These are phyloP conservation scores for Arrhamphus sclerolepis DNA, from an alignment of 2,797 vertebrate species.

Conservation along the genomic window DNA sequence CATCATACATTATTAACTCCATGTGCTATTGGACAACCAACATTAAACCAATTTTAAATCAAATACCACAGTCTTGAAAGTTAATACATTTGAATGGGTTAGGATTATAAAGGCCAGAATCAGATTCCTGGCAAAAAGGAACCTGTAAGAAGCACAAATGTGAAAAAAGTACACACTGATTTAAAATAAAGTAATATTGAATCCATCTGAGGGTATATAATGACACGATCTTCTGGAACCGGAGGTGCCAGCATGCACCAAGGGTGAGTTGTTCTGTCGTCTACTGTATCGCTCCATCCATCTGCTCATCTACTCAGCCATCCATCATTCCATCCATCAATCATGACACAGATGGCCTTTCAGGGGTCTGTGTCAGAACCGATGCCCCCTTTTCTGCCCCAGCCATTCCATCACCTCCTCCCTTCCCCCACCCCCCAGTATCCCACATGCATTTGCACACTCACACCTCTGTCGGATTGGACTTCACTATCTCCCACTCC, in stretches of 20 bases:
- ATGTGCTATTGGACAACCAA: too few relatives aligned
- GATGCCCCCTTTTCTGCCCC: slow-evolving; percentile 71
- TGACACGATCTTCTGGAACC: too few relatives aligned
- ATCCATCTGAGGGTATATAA: not conserved
- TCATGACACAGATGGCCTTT: slow-evolving; percentile 82
- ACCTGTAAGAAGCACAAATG: slow-evolving; percentile 4
- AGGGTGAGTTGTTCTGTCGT: slow-evolving; percentile 32
- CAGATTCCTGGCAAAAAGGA: slow-evolving; percentile 17
- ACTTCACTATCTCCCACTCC: too few relatives aligned
- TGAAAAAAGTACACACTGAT: slow-evolving; percentile 1
- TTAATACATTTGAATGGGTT: too few relatives aligned
- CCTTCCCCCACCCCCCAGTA: slow-evolving; percentile 16
- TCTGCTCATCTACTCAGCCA: slow-evolving; percentile 57
- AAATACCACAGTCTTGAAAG: too few relatives aligned
- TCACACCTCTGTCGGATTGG: slow-evolving; percentile 12
- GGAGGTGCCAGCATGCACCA: slow-evolving; percentile 28
- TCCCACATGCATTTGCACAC: slow-evolving; percentile 34
- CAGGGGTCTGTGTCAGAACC: slow-evolving; percentile 73
- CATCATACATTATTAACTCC: too few relatives aligned
- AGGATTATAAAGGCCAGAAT: not conserved
- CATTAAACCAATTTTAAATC: too few relatives aligned
- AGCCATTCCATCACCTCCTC: slow-evolving; percentile 62
- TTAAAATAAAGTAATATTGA: not conserved
- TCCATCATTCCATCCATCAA: slow-evolving; percentile 78
- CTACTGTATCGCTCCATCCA: slow-evolving; percentile 61